A percentile compares a stretch with the other conserved stretches of the same genome.
Evolutionary conservation across 2,888 invertebrate species (phyloP).

Genomic region (Sturmia bella): DNA sequence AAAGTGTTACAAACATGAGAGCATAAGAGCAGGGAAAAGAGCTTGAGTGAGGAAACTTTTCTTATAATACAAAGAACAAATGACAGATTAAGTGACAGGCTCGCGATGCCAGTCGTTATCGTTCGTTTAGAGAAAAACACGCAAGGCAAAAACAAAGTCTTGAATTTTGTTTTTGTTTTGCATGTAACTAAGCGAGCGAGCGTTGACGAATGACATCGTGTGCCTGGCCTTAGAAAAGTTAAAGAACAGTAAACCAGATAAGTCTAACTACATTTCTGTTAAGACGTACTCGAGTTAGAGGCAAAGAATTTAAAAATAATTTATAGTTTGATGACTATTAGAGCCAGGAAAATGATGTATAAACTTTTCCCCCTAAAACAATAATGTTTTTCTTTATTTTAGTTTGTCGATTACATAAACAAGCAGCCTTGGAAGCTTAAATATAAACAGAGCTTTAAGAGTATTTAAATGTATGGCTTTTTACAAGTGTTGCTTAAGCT

Average conservation of each 20-base stretch:
- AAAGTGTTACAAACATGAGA: no score
- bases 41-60: no score
- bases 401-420: neutral
- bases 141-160: no score
- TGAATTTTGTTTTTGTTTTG: no score
- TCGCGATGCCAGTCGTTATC: no score
- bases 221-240: no score
- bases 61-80: no score
- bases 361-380: neutral
- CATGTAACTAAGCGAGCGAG: no score
- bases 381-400: slow-evolving; percentile 27
- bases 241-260: slow-evolving; percentile 2
- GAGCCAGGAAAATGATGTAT: slow-evolving; percentile 49
- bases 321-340: slow-evolving; percentile 73
- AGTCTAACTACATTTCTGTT: slow-evolving; percentile 67
- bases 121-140: no score
- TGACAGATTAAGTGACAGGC: no score
- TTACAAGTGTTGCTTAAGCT: slow-evolving; percentile 41
- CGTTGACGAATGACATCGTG: no score
- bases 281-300: slow-evolving; percentile 34
- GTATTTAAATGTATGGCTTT: slow-evolving; percentile 42
- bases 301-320: slow-evolving; percentile 53
- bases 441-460: slow-evolving; percentile 24
- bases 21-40: no score
- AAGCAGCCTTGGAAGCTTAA: slow-evolving; percentile 27